phyloP scores from a whole-genome alignment of 2,113 vertebrate genomes.

The Xiphophorus hellerii region DNA sequence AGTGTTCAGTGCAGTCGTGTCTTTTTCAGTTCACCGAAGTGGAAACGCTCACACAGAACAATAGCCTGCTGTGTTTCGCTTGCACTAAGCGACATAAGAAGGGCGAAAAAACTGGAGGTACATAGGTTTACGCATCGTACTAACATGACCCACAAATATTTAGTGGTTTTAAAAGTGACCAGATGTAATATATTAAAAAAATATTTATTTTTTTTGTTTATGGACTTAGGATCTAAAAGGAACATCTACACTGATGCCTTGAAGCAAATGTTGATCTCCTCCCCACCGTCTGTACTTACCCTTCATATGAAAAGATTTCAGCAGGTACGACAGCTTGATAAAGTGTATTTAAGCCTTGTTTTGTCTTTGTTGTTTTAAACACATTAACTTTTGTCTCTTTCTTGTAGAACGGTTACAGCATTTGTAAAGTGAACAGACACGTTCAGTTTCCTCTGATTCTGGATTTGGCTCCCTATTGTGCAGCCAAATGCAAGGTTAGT shows the following conservation, averaged over 20 bases:
- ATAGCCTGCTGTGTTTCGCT: slow-evolving; percentile 91
- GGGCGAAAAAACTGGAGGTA: slow-evolving; percentile 57
- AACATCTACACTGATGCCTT: slow-evolving; percentile 91
- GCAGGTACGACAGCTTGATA: slow-evolving; percentile 78
- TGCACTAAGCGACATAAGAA: slow-evolving; percentile 81
- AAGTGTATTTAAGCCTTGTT: not conserved
- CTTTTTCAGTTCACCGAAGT: slow-evolving; percentile 93
- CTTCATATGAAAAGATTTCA: slow-evolving; percentile 98
- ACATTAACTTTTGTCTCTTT: slow-evolving; percentile 17
- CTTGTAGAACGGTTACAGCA: slow-evolving; percentile 87
- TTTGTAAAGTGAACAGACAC: slow-evolving; percentile 93
- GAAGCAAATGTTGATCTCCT: slow-evolving; percentile 97
- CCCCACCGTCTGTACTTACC: slow-evolving; percentile 90
- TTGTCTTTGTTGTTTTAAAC: not conserved
- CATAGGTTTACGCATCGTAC: not conserved
- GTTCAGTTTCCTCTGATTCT: slow-evolving; percentile 91
- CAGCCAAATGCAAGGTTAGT: slow-evolving; percentile 90
- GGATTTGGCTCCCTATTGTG: slow-evolving; percentile 94
- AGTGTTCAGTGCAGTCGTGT: slow-evolving; percentile 88
- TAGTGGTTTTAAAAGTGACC: not conserved
- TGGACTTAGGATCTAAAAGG: slow-evolving; percentile 82
- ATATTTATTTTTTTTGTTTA: too few relatives aligned
- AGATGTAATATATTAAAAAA: too few relatives aligned
- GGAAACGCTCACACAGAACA: slow-evolving; percentile 88
- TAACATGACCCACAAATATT: not conserved